Evolutionary conservation across 2,113 vertebrate species (phyloP), one percentile per base, ranked within the genome.

Genomic region (Dicrurus megarhynchus): DNA sequence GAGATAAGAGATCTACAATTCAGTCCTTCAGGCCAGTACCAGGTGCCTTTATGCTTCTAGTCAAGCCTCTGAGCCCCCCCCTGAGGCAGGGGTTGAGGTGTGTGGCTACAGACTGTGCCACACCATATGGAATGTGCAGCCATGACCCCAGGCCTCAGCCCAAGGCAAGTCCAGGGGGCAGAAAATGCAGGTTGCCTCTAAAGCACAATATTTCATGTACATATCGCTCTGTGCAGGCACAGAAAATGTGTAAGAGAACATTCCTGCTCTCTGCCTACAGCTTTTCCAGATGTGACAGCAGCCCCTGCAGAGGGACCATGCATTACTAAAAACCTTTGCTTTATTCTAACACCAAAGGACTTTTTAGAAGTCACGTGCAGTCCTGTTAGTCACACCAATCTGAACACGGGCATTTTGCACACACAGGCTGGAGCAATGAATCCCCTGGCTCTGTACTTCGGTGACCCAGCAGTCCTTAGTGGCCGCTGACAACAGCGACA

Each of bases 151-250:
- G 64, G 56, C 53, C 49, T 23, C 65, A 30, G 67, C 41, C 71
- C 28, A 23, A 50, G 39, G 57, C 18, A 26, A 37, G 12, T 3
- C 32, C 64, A 23, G 37, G 0, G 4, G 35, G 27, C 28, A 91
- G 49, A 87, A 56, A 60, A 4, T 3, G 11, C 42, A 24, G 13
- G 22, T 53, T 76, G 69, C 37, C 52, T 75, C 74, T 3, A 19
- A 49, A 75, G 61, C 37, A 19, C 39, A 41, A 0, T 32, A 49
- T 53, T 69, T 44, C 24, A 37, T 1, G 8, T 22, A 14, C 2
- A 0, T 33, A 16, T 39, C 2, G 0, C 27, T 55, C 61, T 33
- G 6, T 17, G 37, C 32, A 13, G 23, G 35, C 12, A 3, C 2
- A 70, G 42, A 33, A 80, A 70, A 59, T 16, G 16, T 1, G 10